Evolutionary conservation across 1,140 invertebrate species (phyloP).

Genomic region (Cepaea nemoralis): DNA sequence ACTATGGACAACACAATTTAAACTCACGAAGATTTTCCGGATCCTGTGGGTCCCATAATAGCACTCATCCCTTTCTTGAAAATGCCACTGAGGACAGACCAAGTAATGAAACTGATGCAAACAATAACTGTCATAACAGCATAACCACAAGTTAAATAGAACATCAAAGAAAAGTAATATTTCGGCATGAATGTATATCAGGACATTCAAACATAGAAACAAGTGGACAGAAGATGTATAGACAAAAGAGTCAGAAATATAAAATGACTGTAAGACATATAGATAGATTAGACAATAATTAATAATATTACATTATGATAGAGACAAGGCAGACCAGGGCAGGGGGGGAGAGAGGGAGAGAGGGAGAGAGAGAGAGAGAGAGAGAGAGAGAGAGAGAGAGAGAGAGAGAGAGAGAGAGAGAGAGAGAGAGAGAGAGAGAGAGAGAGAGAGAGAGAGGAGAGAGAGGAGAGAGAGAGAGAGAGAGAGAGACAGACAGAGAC

Average conservation of each 20-base stretch:
- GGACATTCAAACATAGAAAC: no score
- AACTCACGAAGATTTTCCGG: constrained; percentile 71
- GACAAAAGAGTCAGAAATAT: no score
- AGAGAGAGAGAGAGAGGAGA: no score
- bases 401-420: no score
- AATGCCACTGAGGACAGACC: constrained; percentile 63
- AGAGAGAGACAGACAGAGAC: no score
- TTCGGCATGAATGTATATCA: neutral
- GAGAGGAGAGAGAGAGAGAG: no score
- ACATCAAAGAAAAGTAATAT: neutral
- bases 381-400: no score
- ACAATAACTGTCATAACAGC: constrained; percentile 17
- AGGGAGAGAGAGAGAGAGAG: no score
- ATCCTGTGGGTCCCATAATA: constrained; percentile 70
- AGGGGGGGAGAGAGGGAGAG: neutral
- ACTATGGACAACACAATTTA: neutral
- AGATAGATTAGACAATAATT: no score
- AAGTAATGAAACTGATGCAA: neutral
- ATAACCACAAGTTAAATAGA: neutral
- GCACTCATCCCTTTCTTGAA: constrained; percentile 70
- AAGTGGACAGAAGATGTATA: no score
- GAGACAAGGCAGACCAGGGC: neutral
- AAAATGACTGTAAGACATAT: no score
- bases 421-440: no score
- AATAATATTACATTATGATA: neutral